Percentiles rank a stretch among this genome's conserved stretches.
phyloP scores from a whole-genome alignment of 2,888 invertebrate species.

The Caenorhabditis doughertyi region DNA sequence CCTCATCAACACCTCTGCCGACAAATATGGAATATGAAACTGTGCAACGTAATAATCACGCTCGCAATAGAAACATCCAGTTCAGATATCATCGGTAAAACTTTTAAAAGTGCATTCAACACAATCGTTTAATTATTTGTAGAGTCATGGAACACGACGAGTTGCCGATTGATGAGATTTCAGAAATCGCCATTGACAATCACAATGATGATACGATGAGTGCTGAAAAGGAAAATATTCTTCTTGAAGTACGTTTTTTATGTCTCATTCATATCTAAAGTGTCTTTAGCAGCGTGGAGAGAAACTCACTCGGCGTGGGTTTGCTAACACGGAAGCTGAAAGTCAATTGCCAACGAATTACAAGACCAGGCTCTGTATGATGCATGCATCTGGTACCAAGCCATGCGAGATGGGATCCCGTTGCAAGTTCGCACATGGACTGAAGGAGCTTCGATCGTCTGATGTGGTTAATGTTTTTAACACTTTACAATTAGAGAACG shows the following conservation, averaged over 20 bases:
- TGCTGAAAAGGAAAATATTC: slow-evolving; percentile 58
- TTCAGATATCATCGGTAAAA: slow-evolving; percentile 58
- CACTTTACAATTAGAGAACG: too few relatives aligned
- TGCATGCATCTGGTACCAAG: slow-evolving; percentile 59
- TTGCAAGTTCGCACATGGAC: slow-evolving; percentile 73
- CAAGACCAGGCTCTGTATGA: slow-evolving; percentile 72
- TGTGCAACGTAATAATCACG: slow-evolving; percentile 47
- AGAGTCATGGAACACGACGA: slow-evolving; percentile 64
- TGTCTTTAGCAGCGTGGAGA: slow-evolving; percentile 32
- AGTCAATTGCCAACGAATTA: slow-evolving; percentile 61
- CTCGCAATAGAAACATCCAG: slow-evolving; percentile 55
- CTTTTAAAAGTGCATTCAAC: too few relatives aligned
- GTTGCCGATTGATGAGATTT: slow-evolving; percentile 61
- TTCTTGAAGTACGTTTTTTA: background rate
- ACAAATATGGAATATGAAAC: slow-evolving; percentile 59
- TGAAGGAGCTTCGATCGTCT: slow-evolving; percentile 62
- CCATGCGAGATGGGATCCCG: slow-evolving; percentile 68
- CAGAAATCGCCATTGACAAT: slow-evolving; percentile 51
- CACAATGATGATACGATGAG: slow-evolving; percentile 64
- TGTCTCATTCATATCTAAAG: too few relatives aligned
- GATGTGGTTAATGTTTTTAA: slow-evolving; percentile 45
- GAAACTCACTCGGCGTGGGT: slow-evolving; percentile 44
- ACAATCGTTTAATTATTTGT: too few relatives aligned
- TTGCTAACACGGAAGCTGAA: slow-evolving; percentile 10
- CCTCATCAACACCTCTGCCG: slow-evolving; percentile 63